Evolutionary conservation across 2,888 invertebrate genomes (phyloP).

Genomic region (Limenitis camilla): DNA sequence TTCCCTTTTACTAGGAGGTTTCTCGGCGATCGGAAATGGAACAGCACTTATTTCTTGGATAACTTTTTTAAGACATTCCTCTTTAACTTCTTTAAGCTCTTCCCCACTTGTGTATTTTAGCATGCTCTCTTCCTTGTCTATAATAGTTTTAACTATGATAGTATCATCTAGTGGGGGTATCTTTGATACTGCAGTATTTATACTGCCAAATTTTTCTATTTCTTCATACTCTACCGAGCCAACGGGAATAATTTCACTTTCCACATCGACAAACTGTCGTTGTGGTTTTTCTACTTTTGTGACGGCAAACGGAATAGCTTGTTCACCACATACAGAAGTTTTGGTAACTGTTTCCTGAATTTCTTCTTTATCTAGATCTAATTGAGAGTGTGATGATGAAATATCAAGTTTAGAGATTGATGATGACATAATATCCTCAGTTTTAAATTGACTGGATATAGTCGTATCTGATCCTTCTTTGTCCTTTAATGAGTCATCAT

Average conservation of each 20-base stretch:
- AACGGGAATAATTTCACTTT: conserved; percentile 63
- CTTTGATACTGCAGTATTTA: conserved; percentile 47
- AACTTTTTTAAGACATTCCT: conserved; percentile 54
- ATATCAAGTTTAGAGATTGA: conserved; percentile 64
- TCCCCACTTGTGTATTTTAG: conserved; percentile 27
- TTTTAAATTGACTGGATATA: conserved; percentile 64
- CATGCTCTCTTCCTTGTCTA: conserved; percentile 37
- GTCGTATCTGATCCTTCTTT: conserved; percentile 63
- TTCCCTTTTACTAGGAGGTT: conserved; percentile 66
- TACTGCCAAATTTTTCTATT: conserved; percentile 48
- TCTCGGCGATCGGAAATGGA: conserved; percentile 64
- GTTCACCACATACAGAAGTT: conserved; percentile 31
- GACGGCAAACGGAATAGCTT: conserved; percentile 56
- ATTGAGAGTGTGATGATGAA: conserved; percentile 50
- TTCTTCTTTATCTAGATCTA: conserved; percentile 44
- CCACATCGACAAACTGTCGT: conserved; percentile 67
- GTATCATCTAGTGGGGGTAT: conserved; percentile 36
- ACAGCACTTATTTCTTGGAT: conserved; percentile 50
- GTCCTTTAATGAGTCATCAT: conserved; percentile 58
- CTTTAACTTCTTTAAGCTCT: conserved; percentile 33
- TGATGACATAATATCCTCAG: conserved; percentile 60
- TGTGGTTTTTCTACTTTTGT: conserved; percentile 53
- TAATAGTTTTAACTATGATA: conserved; percentile 38
- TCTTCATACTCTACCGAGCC: conserved; percentile 63
- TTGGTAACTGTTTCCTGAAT: conserved; percentile 43